A percentile compares a stretch with the other conserved stretches of the same genome.
phyloP scores from a whole-genome alignment of 2,113 vertebrate species.

The Parus major region DNA sequence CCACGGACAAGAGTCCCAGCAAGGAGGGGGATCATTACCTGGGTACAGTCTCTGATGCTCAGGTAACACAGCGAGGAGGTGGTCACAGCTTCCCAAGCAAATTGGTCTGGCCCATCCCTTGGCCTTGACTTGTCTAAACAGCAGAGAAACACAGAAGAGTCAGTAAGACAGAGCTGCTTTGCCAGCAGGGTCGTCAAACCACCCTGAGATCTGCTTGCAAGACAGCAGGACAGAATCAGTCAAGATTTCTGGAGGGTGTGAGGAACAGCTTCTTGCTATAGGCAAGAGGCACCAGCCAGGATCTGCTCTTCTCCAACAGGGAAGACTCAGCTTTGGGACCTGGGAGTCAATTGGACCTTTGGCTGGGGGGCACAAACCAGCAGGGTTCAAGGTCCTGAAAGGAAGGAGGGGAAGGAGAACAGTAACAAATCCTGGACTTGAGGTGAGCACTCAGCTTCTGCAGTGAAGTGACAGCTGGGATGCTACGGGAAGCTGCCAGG shows the following conservation, averaged over 20 bases:
- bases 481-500: neutral
- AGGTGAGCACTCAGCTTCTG: neutral
- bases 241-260: neutral
- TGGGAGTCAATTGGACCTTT: neutral
- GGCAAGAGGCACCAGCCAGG: neutral
- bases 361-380: neutral
- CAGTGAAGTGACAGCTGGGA: neutral
- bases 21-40: neutral
- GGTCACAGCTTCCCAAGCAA: neutral
- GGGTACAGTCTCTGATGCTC: neutral
- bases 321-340: neutral
- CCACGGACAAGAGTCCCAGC: too few species aligned
- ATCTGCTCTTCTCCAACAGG: neutral
- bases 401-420: neutral
- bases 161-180: neutral
- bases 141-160: neutral
- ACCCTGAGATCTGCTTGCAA: neutral
- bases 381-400: neutral
- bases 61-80: fast-evolving
- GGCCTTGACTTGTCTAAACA: neutral
- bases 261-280: neutral
- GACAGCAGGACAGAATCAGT: neutral
- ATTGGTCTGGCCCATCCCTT: neutral
- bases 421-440: neutral
- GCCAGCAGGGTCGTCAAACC: neutral